These are phyloP conservation scores for Drosophila silvestris DNA, from an alignment of 2,888 invertebrate species.

Conservation along the genomic window DNA sequence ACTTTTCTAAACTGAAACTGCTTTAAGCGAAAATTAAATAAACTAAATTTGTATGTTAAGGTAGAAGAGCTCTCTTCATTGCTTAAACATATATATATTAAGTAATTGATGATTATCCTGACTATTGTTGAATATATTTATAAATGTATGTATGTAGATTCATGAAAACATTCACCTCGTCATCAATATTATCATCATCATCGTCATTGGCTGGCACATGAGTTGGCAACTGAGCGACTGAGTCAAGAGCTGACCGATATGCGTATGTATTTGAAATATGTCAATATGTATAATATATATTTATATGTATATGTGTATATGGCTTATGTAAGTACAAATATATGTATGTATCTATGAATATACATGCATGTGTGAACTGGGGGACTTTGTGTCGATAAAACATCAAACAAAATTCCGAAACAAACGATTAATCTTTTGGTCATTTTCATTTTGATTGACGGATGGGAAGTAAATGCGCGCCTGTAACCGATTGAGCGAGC, in stretches of 20 bases:
- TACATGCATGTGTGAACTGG: slow-evolving; percentile 41
- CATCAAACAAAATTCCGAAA: slow-evolving; percentile 84
- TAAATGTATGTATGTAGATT: neutral
- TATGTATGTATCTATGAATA: slow-evolving; percentile 18
- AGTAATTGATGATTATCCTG: slow-evolving; percentile 10
- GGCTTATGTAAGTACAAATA: slow-evolving; percentile 2
- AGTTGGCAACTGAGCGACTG: slow-evolving; percentile 52
- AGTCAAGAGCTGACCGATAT: slow-evolving; percentile 52
- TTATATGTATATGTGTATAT: slow-evolving; percentile 7
- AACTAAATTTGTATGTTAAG: no score
- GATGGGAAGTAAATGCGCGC: slow-evolving; percentile 79
- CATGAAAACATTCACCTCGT: slow-evolving; percentile 33
- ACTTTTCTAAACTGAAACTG: neutral
- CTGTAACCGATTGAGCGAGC: slow-evolving; percentile 50
- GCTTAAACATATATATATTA: neutral
- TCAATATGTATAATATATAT: slow-evolving; percentile 1
- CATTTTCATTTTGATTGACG: slow-evolving; percentile 84
- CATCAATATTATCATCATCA: slow-evolving; percentile 21
- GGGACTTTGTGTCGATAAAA: slow-evolving; percentile 77
- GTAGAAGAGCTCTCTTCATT: no score
- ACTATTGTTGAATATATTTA: slow-evolving; percentile 2
- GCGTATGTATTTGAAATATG: neutral
- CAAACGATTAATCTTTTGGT: slow-evolving; percentile 84
- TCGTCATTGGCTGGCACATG: slow-evolving; percentile 44
- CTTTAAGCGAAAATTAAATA: no score